A percentile compares a stretch with the other conserved stretches of the same genome.
phyloP scores from a whole-genome alignment of 53 echinoderm and acorn worm species.

The Zoroaster sp. region DNA sequence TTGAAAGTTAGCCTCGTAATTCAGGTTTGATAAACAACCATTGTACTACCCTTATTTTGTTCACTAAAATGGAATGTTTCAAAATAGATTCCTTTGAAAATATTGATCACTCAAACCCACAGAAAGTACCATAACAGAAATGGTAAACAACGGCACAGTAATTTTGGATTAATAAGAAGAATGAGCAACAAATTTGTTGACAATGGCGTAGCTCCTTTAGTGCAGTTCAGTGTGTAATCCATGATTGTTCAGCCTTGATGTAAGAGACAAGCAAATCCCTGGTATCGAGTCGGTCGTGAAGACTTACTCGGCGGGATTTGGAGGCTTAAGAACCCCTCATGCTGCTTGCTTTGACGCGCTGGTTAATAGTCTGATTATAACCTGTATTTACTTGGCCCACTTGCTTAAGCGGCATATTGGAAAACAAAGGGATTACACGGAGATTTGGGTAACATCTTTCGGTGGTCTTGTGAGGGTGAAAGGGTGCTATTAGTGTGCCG shows the following conservation, averaged over 20 bases:
- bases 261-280: neutral
- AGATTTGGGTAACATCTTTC: neutral
- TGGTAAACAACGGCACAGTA: no score
- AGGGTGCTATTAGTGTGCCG: neutral
- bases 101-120: no score
- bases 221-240: neutral
- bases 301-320: neutral
- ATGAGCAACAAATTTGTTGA: neutral
- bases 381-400: neutral
- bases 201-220: neutral
- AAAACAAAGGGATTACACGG: slow-evolving; percentile 32
- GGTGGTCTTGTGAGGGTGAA: neutral
- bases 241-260: neutral
- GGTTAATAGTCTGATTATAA: neutral
- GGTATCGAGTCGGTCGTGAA: neutral
- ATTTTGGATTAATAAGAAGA: neutral
- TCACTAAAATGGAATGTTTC: no score
- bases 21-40: no score
- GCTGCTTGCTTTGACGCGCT: neutral
- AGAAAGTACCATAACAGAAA: no score
- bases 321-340: neutral
- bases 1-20: no score
- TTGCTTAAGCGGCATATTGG: slow-evolving; percentile 26
- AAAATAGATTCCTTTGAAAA: no score
- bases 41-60: no score